A percentile compares a stretch with the other conserved stretches of the same genome.
phyloP scores from a whole-genome alignment of 2,113 vertebrate genomes.

The Python bivittatus region DNA sequence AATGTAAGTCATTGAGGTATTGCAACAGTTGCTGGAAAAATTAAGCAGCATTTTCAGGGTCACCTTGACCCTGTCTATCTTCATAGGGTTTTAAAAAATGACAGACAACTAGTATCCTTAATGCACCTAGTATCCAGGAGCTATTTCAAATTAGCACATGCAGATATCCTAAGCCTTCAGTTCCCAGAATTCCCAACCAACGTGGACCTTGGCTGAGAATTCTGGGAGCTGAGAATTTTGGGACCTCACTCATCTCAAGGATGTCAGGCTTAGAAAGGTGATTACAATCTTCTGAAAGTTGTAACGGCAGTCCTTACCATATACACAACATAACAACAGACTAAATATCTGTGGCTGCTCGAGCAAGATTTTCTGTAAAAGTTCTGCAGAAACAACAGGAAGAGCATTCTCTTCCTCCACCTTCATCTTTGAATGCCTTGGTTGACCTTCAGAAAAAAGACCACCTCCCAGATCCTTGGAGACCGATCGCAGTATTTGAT shows the following conservation, averaged over 20 bases:
- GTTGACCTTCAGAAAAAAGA: not conserved
- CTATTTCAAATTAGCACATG: not conserved
- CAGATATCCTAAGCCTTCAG: not conserved
- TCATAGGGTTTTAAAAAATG: not conserved
- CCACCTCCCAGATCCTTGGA: conserved; percentile 7
- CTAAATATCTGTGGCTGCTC: not conserved
- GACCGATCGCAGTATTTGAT: conserved; percentile 43
- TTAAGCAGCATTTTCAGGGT: not conserved
- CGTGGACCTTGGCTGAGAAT: not conserved
- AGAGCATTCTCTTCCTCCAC: not conserved
- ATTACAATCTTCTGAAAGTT: no score
- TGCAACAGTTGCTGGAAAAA: not conserved
- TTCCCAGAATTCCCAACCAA: not conserved
- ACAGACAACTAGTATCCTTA: not conserved
- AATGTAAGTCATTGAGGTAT: not conserved
- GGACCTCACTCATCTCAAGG: not conserved
- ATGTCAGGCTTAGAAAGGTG: not conserved
- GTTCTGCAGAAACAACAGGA: not conserved
- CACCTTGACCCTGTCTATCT: not conserved
- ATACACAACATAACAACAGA: not conserved
- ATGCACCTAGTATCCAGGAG: not conserved
- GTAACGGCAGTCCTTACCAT: not conserved
- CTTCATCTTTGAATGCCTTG: conserved; percentile 16
- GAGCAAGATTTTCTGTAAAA: not conserved
- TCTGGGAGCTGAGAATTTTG: not conserved